phyloP scores from a whole-genome alignment of 2,113 vertebrate genomes.

The Atractosteus spatula region DNA sequence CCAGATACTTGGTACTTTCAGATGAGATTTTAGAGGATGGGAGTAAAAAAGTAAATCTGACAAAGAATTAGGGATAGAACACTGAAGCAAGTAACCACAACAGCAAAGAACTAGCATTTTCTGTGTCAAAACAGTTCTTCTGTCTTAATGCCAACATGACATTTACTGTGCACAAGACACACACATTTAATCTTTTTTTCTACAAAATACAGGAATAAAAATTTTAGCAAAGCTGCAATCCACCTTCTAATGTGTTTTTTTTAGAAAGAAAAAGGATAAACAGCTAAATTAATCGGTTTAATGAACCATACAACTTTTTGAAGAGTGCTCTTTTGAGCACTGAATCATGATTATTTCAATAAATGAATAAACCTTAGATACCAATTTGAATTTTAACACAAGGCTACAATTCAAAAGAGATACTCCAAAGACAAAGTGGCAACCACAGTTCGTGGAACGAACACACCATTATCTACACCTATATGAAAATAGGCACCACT shows the following conservation, averaged over 20 bases:
- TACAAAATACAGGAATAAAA: too few species aligned
- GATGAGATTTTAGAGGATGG: too few species aligned
- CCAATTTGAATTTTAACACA: background rate
- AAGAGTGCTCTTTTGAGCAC: background rate
- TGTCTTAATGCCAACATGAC: too few species aligned
- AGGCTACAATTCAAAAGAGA: background rate
- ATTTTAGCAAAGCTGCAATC: background rate
- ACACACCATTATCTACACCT: background rate
- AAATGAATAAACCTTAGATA: background rate
- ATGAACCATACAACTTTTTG: background rate
- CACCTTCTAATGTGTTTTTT: background rate
- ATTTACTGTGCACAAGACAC: too few species aligned
- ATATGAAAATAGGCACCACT: background rate
- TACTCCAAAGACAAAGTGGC: background rate
- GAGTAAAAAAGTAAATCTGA: too few species aligned
- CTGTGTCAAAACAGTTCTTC: too few species aligned
- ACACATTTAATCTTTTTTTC: too few species aligned
- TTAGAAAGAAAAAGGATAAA: background rate
- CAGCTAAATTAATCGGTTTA: too few species aligned
- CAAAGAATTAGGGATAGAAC: too few species aligned
- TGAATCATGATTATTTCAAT: background rate
- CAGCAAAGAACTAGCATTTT: too few species aligned
- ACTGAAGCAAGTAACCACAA: too few species aligned
- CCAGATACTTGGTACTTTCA: background rate
- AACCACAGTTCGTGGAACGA: background rate